Conservation (phyloP, 2,888 invertebrate genomes). For the Parnassius smintheus region DNA sequence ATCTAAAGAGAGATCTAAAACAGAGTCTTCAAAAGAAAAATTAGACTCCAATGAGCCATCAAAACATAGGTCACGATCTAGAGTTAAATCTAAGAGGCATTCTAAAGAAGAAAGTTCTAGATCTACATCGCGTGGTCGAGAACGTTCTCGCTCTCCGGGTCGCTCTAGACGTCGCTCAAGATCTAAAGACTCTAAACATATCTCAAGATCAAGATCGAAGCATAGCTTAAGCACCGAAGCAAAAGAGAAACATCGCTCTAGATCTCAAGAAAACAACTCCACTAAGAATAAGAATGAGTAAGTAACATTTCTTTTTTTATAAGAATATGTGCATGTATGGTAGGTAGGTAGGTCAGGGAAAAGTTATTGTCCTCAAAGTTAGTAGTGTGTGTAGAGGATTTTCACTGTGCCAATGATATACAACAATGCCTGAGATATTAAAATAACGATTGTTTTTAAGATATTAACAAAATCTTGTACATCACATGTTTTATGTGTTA, state of each 20-base stretch:
- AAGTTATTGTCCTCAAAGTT: no score
- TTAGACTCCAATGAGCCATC: constrained; percentile 51
- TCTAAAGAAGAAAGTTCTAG: constrained; percentile 55
- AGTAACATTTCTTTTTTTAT: constrained; percentile 32
- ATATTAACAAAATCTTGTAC: no score
- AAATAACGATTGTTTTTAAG: no score
- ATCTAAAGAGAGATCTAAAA: constrained; percentile 52
- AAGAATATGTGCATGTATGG: no score
- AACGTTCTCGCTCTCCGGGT: constrained; percentile 46
- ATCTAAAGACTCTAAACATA: constrained; percentile 36
- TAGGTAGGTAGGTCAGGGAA: no score
- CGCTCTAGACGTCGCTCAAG: constrained; percentile 39
- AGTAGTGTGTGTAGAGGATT: no score
- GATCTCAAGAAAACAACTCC: constrained; percentile 61
- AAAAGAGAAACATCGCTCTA: constrained; percentile 56
- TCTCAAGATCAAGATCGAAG: constrained; percentile 42
- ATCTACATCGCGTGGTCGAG: constrained; percentile 50
- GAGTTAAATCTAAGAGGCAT: constrained; percentile 49
- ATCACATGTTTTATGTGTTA: no score
- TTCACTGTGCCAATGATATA: no score
- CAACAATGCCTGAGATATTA: no score
- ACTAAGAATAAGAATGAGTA: constrained; percentile 69
- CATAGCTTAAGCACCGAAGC: constrained; percentile 51
- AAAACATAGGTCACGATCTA: constrained; percentile 55
- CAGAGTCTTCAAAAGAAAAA: constrained; percentile 51